Evolutionary conservation across 2,113 vertebrate genomes (phyloP), one percentile per base, ranked within the genome.

Genomic region (Scytalopus superciliaris): DNA sequence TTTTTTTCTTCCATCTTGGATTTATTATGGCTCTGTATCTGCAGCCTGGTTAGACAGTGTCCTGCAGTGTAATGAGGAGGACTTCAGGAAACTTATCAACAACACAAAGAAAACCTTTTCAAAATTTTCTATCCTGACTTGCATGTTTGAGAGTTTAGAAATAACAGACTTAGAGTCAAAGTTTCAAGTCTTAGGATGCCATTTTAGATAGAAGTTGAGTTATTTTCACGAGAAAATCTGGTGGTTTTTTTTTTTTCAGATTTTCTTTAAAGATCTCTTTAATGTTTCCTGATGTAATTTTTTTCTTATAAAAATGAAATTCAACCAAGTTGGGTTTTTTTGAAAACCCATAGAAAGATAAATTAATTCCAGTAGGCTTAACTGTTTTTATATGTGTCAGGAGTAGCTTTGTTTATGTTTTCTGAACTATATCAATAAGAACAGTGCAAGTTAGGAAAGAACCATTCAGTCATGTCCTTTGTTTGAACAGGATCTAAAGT

Each of bases 161-260:
- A 23, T 49, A 53, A 82, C 13, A 42, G 28, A 57, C 59, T 70
- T 70, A 57, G 19, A 74, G 33, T 50, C 19, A 69, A 24, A 17
- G 4, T 57, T 88, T 91, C 28, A 77, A 30, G 9, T 13, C 42
- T 44, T 64, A 55, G 37, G 44, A 44, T 77, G 13, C 11, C 45
- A 35, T 88, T 93, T 90, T 70, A 42, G 10, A 63, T 39, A 74
- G 5, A 52, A 74, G 4, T 53, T 66, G 14, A n/a, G 2, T 74
- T 44, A 18, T 69, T 90, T 64, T 66, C 53, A 59, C n/a, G 18
- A 83, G 60, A 77, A 72, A 59, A 66, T 50, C 16, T 66, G 6
- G 0, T 69, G 22, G 2, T 6, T 2, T 0, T 31, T 27, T n/a
- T 56, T n/a, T 2, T 19, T 14, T 2, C 27, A 59, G 18, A 66